Evolutionary conservation across 2,888 invertebrate species (phyloP), one percentile per base, ranked within the genome.

Genomic region (Erebia ligea): DNA sequence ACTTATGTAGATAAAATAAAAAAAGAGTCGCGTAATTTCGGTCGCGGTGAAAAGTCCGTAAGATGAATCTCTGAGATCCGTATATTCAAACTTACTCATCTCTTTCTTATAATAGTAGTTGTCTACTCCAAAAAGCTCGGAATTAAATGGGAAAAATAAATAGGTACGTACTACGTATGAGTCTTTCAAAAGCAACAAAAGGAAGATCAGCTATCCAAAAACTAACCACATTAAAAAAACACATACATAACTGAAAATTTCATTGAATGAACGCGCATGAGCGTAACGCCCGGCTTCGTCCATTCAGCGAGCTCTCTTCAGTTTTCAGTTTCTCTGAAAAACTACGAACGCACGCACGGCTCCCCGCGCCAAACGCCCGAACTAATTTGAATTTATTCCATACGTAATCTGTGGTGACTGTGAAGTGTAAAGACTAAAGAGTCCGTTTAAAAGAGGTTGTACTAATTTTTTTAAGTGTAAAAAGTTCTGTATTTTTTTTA

Each of bases 281-380:
- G 81, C 87, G 87, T 80, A 73, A 76, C 80, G 75, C 76, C 75
- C 77, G 77, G 75, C 77, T 74, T 68, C 80, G 78, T 83, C 81
- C 89, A 89, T 89, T 89, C 86, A 89, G 82, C 81, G 80, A 82
- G 81, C 87, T 80, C 84, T 83, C 87, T 89, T 84, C 91, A 92
- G 62, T 62, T 62, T 50, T 62, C 62, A 62, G 91, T 91, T 82
- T 83, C 82, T 75, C 86, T 87, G 86, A 84, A 89, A 87, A 83
- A 82, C 80, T 82, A 80, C 76, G 86, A 81, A 80, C 86, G 88
- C 87, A 85, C 91, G 92, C 86, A 80, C 84, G 83, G 81, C 72
- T 83, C 83, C 81, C 84, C 86, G 88, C 87, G 57, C 11, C 21
- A 34, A 58, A 25, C 81, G 67, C 50, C 66, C 71, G 54, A 68